Evolutionary conservation across 35 echinoderm and acorn worm genomes (phyloP), one percentile per base, ranked within the genome.

Genomic region (Acanthaster planci): DNA sequence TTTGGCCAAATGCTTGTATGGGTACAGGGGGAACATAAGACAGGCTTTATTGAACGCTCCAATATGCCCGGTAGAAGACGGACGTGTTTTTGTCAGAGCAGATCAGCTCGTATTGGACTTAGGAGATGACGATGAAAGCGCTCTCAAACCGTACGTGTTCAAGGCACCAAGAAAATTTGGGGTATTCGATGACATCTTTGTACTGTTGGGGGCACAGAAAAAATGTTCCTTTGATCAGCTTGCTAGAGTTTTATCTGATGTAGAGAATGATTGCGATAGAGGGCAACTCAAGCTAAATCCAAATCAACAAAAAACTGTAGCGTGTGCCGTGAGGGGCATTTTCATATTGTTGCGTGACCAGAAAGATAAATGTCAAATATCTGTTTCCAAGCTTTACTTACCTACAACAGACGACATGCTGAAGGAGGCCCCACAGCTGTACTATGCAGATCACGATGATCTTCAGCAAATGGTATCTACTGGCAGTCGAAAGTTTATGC

Each of bases 91-190:
- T 36, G 81, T 83, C 5, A 54, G 22, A 16, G 81, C 55, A 2
- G 38, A 60, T 83, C 81, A 83, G 81, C 81, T 83, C 0, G 81
- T 83, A 12, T 83, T 60, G 19, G 34, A 83, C 15, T 58, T 83
- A 4, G 15, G 21, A 1, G 56, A 83, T 22, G 22, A 27, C 8
- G 15, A n/a, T 1, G 55, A 60, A 32, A 23, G 56, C 5, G 21
- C 37, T 38, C 38, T 83, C 5, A 29, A 19, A 34, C 81, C 81
- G 1, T 83, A 58, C 52, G 12, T 83, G 5, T 64, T 37, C 36
- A 83, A 19, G 35, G 0, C 30, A n/a, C 81, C 81, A 57, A 56
- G 27, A 22, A 26, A 72, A 72, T 51, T 83, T 2, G 12, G 1
- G 7, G n/a, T n/a, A 0, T 83, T 51, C 59, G 51, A 83, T 58